Base-by-base conservation (phyloP, 2,888 invertebrate genomes). In the Eustalomyia histrio region DNA sequence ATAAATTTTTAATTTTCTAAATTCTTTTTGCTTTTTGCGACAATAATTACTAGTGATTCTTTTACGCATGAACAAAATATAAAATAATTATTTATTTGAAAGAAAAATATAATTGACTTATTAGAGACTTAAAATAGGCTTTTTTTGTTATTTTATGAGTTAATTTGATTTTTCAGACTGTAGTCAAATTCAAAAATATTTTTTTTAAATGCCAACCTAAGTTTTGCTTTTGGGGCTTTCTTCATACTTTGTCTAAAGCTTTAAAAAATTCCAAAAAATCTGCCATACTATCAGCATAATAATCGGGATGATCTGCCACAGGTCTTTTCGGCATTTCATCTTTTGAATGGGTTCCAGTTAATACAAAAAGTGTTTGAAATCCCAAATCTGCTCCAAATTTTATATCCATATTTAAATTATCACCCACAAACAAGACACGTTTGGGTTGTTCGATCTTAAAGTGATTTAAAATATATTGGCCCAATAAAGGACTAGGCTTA, bases 341-440 rank as follows among this genome's bases (percentile, higher is more conserved):
- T 58, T 83, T 81, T 17, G 80, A 76, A 60, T 85, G 81, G 12
- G 84, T 83, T n/a, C 87, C 87, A 7, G 94, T 94, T 14, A 95
- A 91, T 0, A 96, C 94, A 16, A 96, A 90, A 14, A 96, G 87
- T 0, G 95, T 95, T 86, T 92, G 92, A 87, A 95, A 93, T 0
- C 94, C 95, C 83, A 93, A 92, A 10, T 92, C 91, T 79, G 92
- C 92, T 0, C 95, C 96, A 84, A 96, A 92, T 3, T 92, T 91
- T 58, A 97, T 93, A 89, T 97, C 96, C 86, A 96, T 95, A 79
- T 94, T 93, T 55, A 94, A 92, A 94, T 94, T 93, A 88, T 97
- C 96, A 60, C 97, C 97, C 85, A 97, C 94, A 92, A 97, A 96
- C 14, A 97, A 89, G 0, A 95, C 94, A 83, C 94, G 91, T 35